phyloP scores from a whole-genome alignment of 2,888 invertebrate genomes.

The Cheilosia vulpina region DNA sequence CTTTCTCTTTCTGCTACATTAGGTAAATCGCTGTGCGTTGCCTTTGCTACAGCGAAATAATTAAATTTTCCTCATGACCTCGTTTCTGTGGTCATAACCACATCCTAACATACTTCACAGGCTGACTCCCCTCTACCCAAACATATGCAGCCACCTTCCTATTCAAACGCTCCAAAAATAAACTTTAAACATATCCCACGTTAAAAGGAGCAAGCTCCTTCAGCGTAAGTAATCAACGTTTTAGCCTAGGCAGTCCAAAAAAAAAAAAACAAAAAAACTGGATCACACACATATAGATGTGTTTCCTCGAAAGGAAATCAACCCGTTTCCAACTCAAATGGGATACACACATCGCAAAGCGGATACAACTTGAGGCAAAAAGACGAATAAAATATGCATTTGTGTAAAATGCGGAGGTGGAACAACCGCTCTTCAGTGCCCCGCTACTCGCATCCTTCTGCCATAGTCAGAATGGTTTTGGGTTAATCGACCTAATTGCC shows the following conservation, averaged over 20 bases:
- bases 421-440: not conserved
- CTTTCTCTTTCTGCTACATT: slow-evolving; percentile 36
- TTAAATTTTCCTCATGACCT: slow-evolving; percentile 64
- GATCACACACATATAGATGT: slow-evolving; percentile 17
- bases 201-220: slow-evolving; percentile 44
- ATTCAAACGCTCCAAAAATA: not conserved
- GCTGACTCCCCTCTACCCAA: not conserved
- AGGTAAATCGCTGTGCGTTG: slow-evolving; percentile 30
- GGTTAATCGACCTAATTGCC: slow-evolving; percentile 74
- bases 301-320: slow-evolving; percentile 50
- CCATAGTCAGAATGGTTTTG: slow-evolving; percentile 19
- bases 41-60: slow-evolving; percentile 44
- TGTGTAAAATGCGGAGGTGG: slow-evolving; percentile 43
- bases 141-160: not conserved
- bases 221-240: slow-evolving; percentile 64
- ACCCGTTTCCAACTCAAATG: slow-evolving; percentile 54
- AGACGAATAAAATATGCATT: slow-evolving; percentile 70
- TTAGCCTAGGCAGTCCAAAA: slow-evolving; percentile 23
- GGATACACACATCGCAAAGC: slow-evolving; percentile 53
- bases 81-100: slow-evolving; percentile 60
- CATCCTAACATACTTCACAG: slow-evolving; percentile 35
- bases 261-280: slow-evolving; percentile 3
- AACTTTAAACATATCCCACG: not conserved
- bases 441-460: slow-evolving; percentile 21
- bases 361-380: slow-evolving; percentile 54